These are phyloP conservation scores for Sapajus apella DNA, from an alignment of 2,113 vertebrate species.

Conservation along the genomic window DNA sequence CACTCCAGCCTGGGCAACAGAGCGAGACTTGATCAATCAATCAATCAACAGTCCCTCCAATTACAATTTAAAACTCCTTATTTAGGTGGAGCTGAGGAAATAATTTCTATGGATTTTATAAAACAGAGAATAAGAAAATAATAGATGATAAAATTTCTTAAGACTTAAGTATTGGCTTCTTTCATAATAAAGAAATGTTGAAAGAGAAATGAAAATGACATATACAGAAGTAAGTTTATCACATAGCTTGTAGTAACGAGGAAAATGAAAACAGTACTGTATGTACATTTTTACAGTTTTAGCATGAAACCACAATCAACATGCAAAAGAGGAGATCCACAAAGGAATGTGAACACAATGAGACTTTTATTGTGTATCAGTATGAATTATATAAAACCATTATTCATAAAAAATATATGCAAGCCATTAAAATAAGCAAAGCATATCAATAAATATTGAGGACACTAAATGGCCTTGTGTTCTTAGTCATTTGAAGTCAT, in stretches of 20 bases:
- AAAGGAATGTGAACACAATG: conserved; percentile 42
- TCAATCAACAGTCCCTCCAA: neutral
- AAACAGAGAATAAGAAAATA: conserved; percentile 17
- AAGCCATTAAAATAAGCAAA: conserved; percentile 5
- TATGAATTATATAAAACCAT: neutral
- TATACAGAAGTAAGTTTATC: conserved; percentile 31
- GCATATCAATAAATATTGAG: conserved; percentile 22
- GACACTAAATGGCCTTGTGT: neutral
- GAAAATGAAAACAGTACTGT: conserved; percentile 38
- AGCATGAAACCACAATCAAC: conserved; percentile 52
- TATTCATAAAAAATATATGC: conserved; percentile 46
- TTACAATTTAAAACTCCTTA: neutral
- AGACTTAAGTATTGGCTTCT: neutral
- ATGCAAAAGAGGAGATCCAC: neutral
- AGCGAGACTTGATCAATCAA: too few species aligned
- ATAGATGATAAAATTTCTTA: neutral
- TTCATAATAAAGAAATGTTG: conserved; percentile 45
- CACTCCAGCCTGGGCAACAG: too few species aligned
- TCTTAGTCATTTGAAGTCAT: conserved; percentile 38
- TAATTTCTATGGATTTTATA: neutral
- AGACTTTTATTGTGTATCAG: conserved; percentile 3
- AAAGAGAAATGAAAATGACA: conserved; percentile 64
- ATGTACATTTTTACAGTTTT: conserved; percentile 2
- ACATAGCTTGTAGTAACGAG: conserved; percentile 25
- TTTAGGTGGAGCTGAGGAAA: neutral